These are phyloP conservation scores for Myotis davidii DNA, from an alignment of 2,113 vertebrate species.

Conservation along the genomic window DNA sequence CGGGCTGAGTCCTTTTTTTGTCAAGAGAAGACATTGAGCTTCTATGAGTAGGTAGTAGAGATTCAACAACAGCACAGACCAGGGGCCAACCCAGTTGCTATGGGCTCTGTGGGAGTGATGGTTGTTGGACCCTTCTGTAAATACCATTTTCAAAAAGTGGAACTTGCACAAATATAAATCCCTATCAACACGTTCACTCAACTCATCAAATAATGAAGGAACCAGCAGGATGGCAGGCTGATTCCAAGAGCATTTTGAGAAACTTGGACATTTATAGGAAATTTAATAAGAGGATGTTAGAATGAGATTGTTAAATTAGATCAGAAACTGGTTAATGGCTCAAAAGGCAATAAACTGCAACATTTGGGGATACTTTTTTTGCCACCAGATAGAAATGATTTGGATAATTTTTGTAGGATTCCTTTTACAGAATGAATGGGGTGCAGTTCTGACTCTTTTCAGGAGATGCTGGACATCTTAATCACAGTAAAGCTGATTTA, in stretches of 20 bases:
- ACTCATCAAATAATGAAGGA: neutral
- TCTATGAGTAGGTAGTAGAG: neutral
- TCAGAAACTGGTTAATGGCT: constrained; percentile 5
- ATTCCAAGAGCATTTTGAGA: neutral
- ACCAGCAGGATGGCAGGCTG: neutral
- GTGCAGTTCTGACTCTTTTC: neutral
- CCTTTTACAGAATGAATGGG: neutral
- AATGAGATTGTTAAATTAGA: neutral
- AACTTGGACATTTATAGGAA: constrained; percentile 11
- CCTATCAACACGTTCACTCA: neutral
- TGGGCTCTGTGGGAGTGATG: neutral
- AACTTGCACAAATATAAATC: neutral
- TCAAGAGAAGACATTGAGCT: neutral
- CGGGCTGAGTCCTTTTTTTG: neutral
- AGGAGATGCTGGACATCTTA: neutral
- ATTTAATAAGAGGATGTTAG: neutral
- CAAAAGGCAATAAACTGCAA: constrained; percentile 9
- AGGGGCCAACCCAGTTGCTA: neutral
- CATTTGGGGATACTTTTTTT: neutral
- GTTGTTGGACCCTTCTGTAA: neutral
- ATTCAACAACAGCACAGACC: neutral
- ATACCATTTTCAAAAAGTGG: neutral
- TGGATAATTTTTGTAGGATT: neutral
- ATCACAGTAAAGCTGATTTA: neutral
- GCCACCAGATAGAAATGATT: neutral